Percentiles rank a stretch among this genome's conserved stretches.
Evolutionary conservation across 2,797 vertebrate species (phyloP).

Genomic region (Poeciliopsis infans): DNA sequence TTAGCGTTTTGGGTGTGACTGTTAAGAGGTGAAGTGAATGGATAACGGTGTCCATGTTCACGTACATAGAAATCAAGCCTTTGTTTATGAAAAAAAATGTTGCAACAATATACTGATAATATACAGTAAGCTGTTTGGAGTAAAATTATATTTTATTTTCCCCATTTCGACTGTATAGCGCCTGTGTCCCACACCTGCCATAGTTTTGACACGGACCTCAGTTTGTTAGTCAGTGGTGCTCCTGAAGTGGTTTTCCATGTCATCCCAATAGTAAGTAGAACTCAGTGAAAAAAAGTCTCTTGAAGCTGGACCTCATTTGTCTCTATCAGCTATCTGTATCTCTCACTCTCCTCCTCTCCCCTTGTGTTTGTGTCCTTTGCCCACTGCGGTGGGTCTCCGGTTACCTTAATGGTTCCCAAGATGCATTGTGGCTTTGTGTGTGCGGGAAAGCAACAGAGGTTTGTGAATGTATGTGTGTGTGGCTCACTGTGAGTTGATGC

Average conservation of each 20-base stretch:
- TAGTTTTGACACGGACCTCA: background rate
- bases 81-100: background rate
- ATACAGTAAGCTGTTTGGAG: background rate
- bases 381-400: slow-evolving; percentile 82
- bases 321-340: slow-evolving; percentile 65
- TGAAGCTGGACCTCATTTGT: slow-evolving; percentile 17
- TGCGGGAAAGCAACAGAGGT: slow-evolving; percentile 58
- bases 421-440: slow-evolving; percentile 84
- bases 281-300: background rate
- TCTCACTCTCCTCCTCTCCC: slow-evolving; percentile 53
- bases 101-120: background rate
- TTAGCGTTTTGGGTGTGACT: too few relatives aligned
- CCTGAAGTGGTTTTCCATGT: slow-evolving; percentile 7
- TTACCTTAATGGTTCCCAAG: slow-evolving; percentile 88
- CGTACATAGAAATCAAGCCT: background rate
- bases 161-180: background rate
- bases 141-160: background rate
- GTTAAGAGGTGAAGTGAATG: background rate
- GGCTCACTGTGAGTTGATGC: slow-evolving; percentile 63
- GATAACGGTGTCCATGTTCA: background rate
- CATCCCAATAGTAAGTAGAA: slow-evolving; percentile 1
- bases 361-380: slow-evolving; percentile 83
- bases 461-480: slow-evolving; percentile 35
- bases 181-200: background rate
- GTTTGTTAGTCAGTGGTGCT: background rate